Evolutionary conservation across 2,797 vertebrate genomes (phyloP).

Genomic region (Anableps anableps): DNA sequence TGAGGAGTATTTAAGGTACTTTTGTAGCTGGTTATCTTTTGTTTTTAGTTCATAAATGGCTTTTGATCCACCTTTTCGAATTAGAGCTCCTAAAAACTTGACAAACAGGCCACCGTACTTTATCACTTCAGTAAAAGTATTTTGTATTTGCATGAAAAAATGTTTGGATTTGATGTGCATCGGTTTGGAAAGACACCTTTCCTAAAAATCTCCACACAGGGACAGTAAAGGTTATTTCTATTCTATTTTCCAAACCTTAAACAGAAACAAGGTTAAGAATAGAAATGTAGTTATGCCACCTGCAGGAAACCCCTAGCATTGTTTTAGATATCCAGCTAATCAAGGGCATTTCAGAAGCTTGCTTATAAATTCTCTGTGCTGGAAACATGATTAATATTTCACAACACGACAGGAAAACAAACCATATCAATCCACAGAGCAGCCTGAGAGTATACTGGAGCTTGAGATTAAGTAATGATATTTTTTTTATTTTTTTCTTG

Average conservation of each 20-base stretch:
- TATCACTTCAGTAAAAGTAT: background rate
- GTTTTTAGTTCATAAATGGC: background rate
- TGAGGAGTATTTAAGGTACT: background rate
- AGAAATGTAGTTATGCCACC: background rate
- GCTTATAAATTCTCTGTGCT: background rate
- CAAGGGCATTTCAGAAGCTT: background rate
- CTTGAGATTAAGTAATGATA: background rate
- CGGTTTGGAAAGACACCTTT: background rate
- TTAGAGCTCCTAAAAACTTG: background rate
- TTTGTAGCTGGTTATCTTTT: background rate
- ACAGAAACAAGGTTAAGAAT: background rate
- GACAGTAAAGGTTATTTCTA: too few relatives aligned
- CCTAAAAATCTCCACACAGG: too few relatives aligned
- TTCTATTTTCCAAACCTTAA: background rate
- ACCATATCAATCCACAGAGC: background rate
- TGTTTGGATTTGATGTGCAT: background rate
- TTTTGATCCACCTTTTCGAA: background rate
- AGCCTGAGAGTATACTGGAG: background rate
- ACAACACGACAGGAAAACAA: background rate
- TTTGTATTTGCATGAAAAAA: background rate
- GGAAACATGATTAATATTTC: background rate
- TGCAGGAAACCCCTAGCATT: background rate
- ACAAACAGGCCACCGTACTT: background rate
- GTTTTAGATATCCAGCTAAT: background rate
- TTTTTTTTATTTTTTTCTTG: conserved; percentile 1